Conservation (phyloP, 2,888 invertebrate genomes). For the Diplazon laetatorius region DNA sequence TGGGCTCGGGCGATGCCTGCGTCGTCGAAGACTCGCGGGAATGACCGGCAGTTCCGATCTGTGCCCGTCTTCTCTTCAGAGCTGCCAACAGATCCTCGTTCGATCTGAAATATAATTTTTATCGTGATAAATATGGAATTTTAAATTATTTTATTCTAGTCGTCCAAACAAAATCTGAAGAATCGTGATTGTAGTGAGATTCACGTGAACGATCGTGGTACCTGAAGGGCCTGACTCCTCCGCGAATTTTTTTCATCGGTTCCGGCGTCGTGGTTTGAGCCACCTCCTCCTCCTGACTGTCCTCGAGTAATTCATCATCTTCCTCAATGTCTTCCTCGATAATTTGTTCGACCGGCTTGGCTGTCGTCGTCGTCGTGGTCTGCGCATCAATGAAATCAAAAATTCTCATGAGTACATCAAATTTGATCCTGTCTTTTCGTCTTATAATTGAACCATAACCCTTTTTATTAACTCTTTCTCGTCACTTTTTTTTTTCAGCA, state of each 20-base stretch:
- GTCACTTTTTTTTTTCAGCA: too few species aligned
- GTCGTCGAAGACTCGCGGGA: conserved; percentile 70
- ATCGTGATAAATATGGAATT: conserved; percentile 1
- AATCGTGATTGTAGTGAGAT: neutral
- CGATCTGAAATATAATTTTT: conserved; percentile 83
- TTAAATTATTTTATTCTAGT: too few species aligned
- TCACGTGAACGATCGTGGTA: conserved; percentile 49
- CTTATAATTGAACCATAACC: neutral
- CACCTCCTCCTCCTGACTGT: conserved; percentile 84
- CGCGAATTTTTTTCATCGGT: conserved; percentile 86
- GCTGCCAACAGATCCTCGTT: conserved; percentile 90
- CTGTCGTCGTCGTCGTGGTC: conserved; percentile 74
- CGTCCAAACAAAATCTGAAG: neutral
- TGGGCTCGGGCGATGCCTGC: conserved; percentile 70
- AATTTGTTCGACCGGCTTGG: conserved; percentile 73
- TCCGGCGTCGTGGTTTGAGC: conserved; percentile 87
- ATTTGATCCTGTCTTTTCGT: neutral
- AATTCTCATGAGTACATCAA: neutral
- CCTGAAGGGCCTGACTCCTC: conserved; percentile 89
- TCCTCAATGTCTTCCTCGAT: conserved; percentile 81
- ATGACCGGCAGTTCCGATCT: conserved; percentile 85
- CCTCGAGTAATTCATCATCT: conserved; percentile 84
- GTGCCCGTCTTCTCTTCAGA: conserved; percentile 88
- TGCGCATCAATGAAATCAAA: conserved; percentile 1
- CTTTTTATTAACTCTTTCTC: too few species aligned